A percentile compares a stretch with the other conserved stretches of the same genome.
Conservation (phyloP, 2,113 vertebrate species). For the Caretta caretta region DNA sequence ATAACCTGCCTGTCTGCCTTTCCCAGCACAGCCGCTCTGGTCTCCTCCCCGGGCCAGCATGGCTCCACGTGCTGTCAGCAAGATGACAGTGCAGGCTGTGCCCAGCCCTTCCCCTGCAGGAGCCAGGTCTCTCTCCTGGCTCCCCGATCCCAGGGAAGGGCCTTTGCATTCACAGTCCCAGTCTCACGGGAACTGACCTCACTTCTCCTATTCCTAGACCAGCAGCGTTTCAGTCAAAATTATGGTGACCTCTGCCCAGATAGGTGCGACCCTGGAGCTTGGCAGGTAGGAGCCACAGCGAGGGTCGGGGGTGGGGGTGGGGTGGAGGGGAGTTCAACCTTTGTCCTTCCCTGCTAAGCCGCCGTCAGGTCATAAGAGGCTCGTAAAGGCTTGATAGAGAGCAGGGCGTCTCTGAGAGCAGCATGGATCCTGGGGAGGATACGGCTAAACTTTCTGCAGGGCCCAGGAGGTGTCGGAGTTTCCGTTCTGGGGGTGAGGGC, state of each 20-base stretch:
- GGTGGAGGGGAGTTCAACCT: not conserved
- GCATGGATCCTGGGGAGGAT: not conserved
- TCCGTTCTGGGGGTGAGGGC: too few species aligned
- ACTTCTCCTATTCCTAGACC: constrained; percentile 57
- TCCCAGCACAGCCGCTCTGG: not conserved
- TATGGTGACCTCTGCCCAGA: not conserved
- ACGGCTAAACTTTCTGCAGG: not conserved
- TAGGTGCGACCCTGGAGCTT: constrained; percentile 53
- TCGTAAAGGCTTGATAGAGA: not conserved
- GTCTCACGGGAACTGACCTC: not conserved
- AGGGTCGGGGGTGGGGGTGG: not conserved
- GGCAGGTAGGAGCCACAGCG: constrained; percentile 55
- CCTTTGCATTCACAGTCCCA: not conserved
- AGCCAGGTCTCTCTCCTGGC: not conserved
- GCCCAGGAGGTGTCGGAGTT: not conserved
- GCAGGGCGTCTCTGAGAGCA: too few species aligned
- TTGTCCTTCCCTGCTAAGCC: fast-evolving
- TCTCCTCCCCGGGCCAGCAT: not conserved
- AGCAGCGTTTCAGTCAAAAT: constrained; percentile 17
- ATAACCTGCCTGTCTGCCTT: not conserved
- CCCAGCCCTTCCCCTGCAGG: not conserved
- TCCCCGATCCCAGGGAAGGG: not conserved
- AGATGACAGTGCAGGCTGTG: not conserved
- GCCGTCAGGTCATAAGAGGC: fast-evolving
- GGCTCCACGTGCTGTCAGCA: too few species aligned